Percentiles rank a stretch among this genome's conserved stretches.
phyloP scores from a whole-genome alignment of 2,113 vertebrate species.

The Nestor notabilis region DNA sequence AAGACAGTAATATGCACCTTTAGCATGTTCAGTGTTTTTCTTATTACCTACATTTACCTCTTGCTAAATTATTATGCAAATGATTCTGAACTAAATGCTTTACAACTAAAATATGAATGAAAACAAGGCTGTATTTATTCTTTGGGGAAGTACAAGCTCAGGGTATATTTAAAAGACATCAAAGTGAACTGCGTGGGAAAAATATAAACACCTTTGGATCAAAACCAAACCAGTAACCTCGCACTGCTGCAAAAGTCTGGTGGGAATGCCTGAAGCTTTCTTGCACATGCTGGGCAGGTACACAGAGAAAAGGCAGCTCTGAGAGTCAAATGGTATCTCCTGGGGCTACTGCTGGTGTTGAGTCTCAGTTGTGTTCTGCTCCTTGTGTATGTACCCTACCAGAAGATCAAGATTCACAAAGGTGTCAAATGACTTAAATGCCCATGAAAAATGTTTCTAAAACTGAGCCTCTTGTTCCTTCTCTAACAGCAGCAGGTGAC shows the following conservation, averaged over 20 bases:
- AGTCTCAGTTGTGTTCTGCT: neutral
- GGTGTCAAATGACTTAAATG: neutral
- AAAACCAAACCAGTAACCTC: neutral
- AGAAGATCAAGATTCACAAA: neutral
- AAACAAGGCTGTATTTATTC: neutral
- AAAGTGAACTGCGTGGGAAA: neutral
- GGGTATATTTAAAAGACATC: neutral
- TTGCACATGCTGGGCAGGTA: neutral
- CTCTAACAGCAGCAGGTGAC: neutral
- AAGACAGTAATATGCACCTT: neutral
- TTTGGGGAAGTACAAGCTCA: neutral
- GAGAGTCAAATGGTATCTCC: neutral
- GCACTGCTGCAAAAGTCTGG: neutral
- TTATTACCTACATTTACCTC: neutral
- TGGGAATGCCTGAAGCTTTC: neutral
- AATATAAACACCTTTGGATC: neutral
- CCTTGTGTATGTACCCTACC: neutral
- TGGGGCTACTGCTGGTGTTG: neutral
- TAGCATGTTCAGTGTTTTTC: neutral
- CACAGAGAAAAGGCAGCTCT: neutral
- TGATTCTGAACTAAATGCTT: neutral
- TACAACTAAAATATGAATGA: neutral
- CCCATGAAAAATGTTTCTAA: neutral
- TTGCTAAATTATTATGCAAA: constrained; percentile 6
- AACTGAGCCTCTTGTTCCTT: neutral